Percentiles rank a stretch among this genome's conserved stretches.
Conservation (phyloP, 2,888 invertebrate species). For the Ectemnius continuus region DNA sequence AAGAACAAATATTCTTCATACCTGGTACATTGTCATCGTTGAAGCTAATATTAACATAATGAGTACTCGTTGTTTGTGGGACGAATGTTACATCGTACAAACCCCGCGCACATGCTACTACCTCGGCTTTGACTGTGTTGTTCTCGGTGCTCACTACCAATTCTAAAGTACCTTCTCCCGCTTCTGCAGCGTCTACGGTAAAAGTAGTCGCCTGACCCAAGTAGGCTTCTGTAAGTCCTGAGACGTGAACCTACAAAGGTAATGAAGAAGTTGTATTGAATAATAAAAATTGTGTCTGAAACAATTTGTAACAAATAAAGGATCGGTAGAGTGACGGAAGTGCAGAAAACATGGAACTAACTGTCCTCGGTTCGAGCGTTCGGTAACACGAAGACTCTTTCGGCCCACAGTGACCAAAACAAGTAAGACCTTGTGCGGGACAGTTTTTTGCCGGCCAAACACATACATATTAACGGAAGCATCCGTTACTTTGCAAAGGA, state of each 20-base stretch:
- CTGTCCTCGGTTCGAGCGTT: too few species aligned
- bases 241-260: slow-evolving; percentile 70
- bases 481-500: too few species aligned
- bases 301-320: not conserved
- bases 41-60: slow-evolving; percentile 95
- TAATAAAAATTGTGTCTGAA: not conserved
- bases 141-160: slow-evolving; percentile 94
- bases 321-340: not conserved
- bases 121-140: slow-evolving; percentile 93
- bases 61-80: slow-evolving; percentile 92
- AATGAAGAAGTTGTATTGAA: too few species aligned
- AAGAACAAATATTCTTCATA: slow-evolving; percentile 48
- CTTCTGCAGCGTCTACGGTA: slow-evolving; percentile 96
- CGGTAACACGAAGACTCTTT: too few species aligned
- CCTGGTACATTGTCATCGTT: slow-evolving; percentile 93
- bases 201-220: slow-evolving; percentile 93
- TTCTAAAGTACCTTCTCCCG: slow-evolving; percentile 95
- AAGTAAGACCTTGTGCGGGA: too few species aligned
- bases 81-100: slow-evolving; percentile 95
- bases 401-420: too few species aligned
- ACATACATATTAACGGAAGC: too few species aligned
- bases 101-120: slow-evolving; percentile 93
- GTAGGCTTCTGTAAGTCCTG: slow-evolving; percentile 73
- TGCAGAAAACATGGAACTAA: not conserved
- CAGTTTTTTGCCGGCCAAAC: too few species aligned